Evolutionary conservation across 2,888 invertebrate genomes (phyloP), one percentile per base, ranked within the genome.

Genomic region (Nymphalis polychloros): DNA sequence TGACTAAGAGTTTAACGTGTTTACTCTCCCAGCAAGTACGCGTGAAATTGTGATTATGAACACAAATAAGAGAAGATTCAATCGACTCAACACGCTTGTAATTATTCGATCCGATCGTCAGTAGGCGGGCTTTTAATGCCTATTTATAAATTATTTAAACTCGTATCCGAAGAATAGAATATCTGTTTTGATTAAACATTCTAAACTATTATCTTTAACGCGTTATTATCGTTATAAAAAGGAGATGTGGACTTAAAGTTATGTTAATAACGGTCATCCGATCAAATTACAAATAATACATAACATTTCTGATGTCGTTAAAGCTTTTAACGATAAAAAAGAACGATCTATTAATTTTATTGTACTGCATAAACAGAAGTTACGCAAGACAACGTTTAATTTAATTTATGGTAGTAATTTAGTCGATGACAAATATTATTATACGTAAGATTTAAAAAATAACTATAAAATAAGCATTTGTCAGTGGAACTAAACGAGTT

Each of bases 11-110:
- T 83, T 89, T 89, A 90, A 87, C 85, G 80, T 85, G 85, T 84
- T 84, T 82, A 82, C 83, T 82, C 83, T 84, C 79, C 84, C 81
- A 81, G 84, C 87, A 86, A 90, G 82, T 82, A 86, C 81, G 88
- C 89, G 88, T 91, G 89, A 90, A 90, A 89, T 89, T 86, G 82
- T 89, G 85, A 90, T 90, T 89, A 90, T 86, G 79, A 85, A 83
- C 80, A 84, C 84, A 86, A 84, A 80, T 78, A 78, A 77, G 85
- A 80, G 70, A 72, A 71, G 64, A 73, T 75, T 73, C 71, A 76
- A 77, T 78, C 72, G 69, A 70, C 71, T 68, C 57, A 48, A 68
- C 69, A 73, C 70, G 70, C 60, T 73, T 68, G 73, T 72, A 71
- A 72, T 73, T 72, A 67, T 74, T 64, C 60, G 63, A 68, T 69